Conservation (phyloP, 2,888 invertebrate genomes). For the Acleris cristana region DNA sequence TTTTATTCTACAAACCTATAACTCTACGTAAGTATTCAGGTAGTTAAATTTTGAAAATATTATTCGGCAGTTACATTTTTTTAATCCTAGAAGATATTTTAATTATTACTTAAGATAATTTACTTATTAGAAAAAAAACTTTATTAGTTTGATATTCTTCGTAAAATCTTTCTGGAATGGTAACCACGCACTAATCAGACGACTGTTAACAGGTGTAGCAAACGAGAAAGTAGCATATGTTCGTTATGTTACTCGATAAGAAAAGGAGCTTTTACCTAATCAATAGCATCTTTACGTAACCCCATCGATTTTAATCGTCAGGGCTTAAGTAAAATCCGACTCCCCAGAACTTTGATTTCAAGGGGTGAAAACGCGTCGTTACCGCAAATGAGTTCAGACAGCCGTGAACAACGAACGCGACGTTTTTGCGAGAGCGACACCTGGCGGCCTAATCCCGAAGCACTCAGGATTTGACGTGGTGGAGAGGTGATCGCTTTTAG, state of each 20-base stretch:
- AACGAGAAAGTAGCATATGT: no score
- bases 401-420: conserved; percentile 70
- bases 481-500: conserved; percentile 13
- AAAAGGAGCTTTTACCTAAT: conserved; percentile 3
- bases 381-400: conserved; percentile 73
- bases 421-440: conserved; percentile 62
- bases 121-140: no score
- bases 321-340: conserved; percentile 55
- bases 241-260: not conserved
- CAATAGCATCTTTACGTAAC: conserved; percentile 28
- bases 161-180: no score
- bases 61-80: no score
- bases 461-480: conserved; percentile 68
- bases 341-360: conserved; percentile 45
- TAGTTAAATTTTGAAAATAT: no score
- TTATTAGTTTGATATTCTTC: no score
- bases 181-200: no score
- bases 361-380: conserved; percentile 48
- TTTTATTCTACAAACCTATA: no score
- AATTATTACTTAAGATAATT: no score
- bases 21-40: no score
- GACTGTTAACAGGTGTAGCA: no score
- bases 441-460: conserved; percentile 63
- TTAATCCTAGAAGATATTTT: no score
- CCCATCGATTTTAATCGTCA: conserved; percentile 49